Percentiles rank a stretch among this genome's conserved stretches.
These are phyloP conservation scores for Sphecodes monilicornis DNA, from an alignment of 2,888 invertebrate species.

Conservation along the genomic window DNA sequence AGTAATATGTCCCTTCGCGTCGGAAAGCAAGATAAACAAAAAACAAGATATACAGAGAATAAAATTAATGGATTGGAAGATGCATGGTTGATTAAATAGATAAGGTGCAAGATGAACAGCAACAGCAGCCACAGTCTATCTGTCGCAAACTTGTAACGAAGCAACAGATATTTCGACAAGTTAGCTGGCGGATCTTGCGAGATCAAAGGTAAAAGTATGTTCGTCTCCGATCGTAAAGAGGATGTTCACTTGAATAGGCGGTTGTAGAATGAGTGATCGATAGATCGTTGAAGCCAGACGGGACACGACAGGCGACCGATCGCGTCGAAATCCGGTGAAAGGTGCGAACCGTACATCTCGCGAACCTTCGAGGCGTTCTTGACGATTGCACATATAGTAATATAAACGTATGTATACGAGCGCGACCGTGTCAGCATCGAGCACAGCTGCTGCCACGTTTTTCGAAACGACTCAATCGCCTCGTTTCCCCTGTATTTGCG, in stretches of 20 bases:
- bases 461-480: slow-evolving; percentile 40
- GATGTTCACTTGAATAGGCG: background rate
- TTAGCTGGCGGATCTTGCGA: background rate
- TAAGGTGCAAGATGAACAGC: background rate
- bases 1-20: no score
- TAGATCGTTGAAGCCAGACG: background rate
- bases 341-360: slow-evolving; percentile 50
- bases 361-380: slow-evolving; percentile 30
- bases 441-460: slow-evolving; percentile 6
- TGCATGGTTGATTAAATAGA: background rate
- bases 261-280: background rate
- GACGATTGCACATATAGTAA: background rate
- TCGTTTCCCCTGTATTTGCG: slow-evolving; percentile 42
- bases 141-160: background rate
- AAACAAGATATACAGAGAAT: no score
- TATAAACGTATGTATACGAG: background rate
- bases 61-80: no score
- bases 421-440: slow-evolving; percentile 20
- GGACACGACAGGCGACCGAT: background rate
- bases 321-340: slow-evolving; percentile 38
- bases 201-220: background rate
- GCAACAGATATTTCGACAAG: background rate
- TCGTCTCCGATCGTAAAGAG: background rate
- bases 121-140: background rate
- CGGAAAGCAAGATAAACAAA: no score